Conservation (phyloP, 2,797 vertebrate species). For the Gorsachius magnificus region DNA sequence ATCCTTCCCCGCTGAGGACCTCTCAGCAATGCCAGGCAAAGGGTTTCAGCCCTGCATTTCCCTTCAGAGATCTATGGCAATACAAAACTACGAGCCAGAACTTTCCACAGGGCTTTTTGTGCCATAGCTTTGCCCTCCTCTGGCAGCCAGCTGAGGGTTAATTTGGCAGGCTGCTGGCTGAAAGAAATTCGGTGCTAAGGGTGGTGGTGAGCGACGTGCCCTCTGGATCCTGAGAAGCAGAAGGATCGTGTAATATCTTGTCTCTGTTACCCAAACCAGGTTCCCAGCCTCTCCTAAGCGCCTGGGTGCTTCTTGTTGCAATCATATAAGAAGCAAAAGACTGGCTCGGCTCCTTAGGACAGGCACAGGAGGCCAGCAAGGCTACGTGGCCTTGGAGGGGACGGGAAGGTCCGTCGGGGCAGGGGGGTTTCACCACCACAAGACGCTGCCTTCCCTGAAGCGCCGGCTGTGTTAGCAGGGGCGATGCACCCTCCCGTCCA, state of each 20-base stretch:
- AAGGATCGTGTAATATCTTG: rapidly evolving
- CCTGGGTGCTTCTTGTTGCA: not conserved
- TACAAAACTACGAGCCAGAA: rapidly evolving
- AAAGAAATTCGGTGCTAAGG: not conserved
- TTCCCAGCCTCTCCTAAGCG: rapidly evolving
- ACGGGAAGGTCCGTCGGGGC: rapidly evolving
- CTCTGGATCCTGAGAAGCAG: not conserved
- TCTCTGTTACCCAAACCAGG: rapidly evolving
- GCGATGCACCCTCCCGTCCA: rapidly evolving
- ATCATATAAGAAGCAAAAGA: not conserved
- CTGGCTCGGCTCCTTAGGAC: rapidly evolving
- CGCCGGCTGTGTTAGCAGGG: rapidly evolving
- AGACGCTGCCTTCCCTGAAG: not conserved
- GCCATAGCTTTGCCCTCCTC: rapidly evolving
- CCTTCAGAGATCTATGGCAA: rapidly evolving
- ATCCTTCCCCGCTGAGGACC: not conserved
- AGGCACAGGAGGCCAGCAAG: not conserved
- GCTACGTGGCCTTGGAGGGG: not conserved
- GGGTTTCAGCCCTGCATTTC: not conserved
- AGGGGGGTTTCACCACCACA: not conserved
- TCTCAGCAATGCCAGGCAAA: not conserved
- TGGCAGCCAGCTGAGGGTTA: not conserved
- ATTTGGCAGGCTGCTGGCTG: not conserved
- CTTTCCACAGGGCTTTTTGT: not conserved
- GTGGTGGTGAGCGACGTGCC: not conserved